These are phyloP conservation scores for Morbakka virulenta DNA, from an alignment of 30 jellyfish, hydroid and myxozoan genomes.

Conservation along the genomic window DNA sequence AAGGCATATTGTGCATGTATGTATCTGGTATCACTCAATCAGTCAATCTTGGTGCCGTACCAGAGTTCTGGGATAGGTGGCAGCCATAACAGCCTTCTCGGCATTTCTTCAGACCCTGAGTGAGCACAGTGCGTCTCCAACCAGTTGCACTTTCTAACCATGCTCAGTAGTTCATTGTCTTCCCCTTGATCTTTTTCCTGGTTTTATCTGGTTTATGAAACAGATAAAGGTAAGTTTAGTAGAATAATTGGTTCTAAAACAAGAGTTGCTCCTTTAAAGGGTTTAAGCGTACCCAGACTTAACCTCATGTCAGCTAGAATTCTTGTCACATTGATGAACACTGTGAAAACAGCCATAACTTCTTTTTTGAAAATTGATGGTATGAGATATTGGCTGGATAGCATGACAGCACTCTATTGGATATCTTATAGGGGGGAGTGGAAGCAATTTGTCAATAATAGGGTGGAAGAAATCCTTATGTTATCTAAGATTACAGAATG, in stretches of 20 bases:
- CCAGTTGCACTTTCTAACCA: too few species aligned
- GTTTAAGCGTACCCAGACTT: constrained; percentile 17
- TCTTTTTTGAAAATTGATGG: neutral
- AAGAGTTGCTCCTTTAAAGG: constrained; percentile 33
- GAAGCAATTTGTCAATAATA: constrained; percentile 34
- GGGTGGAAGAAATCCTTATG: constrained; percentile 30
- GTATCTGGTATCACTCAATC: too few species aligned
- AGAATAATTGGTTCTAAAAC: constrained; percentile 1
- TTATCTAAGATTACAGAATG: constrained; percentile 11
- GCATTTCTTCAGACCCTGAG: too few species aligned
- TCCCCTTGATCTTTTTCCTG: too few species aligned
- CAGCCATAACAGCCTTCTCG: too few species aligned
- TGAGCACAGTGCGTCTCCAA: too few species aligned
- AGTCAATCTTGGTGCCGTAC: too few species aligned
- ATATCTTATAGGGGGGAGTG: constrained; percentile 18
- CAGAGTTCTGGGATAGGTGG: too few species aligned
- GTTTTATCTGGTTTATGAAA: constrained; percentile 8
- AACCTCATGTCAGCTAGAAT: constrained; percentile 26
- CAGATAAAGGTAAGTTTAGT: neutral
- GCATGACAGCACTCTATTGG: constrained; percentile 59
- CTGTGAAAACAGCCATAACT: constrained; percentile 16
- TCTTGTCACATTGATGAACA: constrained; percentile 5
- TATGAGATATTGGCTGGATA: constrained; percentile 29
- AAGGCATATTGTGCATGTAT: constrained; percentile 23
- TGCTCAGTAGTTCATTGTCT: too few species aligned